A percentile compares a stretch with the other conserved stretches of the same genome.
Evolutionary conservation across 2,113 vertebrate genomes (phyloP).

Genomic region (Orientallactaga bullata): DNA sequence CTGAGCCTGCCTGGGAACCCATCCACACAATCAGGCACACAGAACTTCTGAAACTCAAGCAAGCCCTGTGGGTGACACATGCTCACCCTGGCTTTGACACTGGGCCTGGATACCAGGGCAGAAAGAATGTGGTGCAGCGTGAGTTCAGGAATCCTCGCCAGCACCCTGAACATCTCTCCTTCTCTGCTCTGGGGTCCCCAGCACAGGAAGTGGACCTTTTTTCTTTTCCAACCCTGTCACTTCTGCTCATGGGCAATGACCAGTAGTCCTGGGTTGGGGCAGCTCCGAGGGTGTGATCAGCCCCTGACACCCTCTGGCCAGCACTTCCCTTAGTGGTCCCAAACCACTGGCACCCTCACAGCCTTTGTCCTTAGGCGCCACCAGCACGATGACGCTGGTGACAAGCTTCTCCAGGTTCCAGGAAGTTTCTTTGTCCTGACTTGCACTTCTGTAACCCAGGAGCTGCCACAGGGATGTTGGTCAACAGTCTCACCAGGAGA

Average conservation of each 20-base stretch:
- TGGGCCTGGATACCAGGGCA: not conserved
- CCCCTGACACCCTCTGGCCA: not conserved
- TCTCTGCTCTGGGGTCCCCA: too few relatives aligned
- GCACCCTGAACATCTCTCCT: not conserved
- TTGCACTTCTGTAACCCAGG: not conserved
- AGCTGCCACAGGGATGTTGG: not conserved
- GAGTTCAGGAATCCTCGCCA: not conserved
- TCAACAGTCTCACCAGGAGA: not conserved
- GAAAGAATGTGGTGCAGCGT: too few relatives aligned
- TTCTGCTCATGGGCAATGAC: not conserved
- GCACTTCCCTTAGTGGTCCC: not conserved
- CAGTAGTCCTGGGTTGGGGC: not conserved
- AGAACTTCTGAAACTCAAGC: rapidly evolving
- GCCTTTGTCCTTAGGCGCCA: not conserved
- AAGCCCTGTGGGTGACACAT: not conserved
- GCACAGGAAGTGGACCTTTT: not conserved
- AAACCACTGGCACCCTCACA: not conserved
- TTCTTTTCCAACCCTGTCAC: not conserved
- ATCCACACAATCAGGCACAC: rapidly evolving
- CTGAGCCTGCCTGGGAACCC: too few relatives aligned
- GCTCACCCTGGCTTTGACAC: not conserved
- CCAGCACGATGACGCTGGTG: not conserved
- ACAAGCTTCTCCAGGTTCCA: not conserved
- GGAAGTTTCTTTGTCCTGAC: not conserved
- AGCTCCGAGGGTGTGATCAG: not conserved